phyloP scores from a whole-genome alignment of 2,113 vertebrate species.

The Ivindomyrus marchei region DNA sequence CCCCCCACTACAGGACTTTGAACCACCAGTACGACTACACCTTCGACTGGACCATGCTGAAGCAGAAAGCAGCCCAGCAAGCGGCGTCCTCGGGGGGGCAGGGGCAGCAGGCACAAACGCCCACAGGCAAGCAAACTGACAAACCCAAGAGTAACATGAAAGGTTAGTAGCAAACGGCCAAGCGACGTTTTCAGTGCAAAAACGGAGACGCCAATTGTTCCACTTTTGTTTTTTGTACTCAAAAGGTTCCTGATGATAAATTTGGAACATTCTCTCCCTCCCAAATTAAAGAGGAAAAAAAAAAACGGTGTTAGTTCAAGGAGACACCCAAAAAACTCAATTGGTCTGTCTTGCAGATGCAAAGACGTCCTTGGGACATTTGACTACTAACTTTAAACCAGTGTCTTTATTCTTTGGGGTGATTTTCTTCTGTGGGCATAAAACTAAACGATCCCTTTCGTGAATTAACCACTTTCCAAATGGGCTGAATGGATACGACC shows the following conservation, averaged over 20 bases:
- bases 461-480: conserved; percentile 76
- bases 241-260: conserved; percentile 54
- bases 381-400: conserved; percentile 99
- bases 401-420: conserved; percentile 83
- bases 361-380: conserved; percentile 99
- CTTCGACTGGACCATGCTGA: conserved; percentile 99
- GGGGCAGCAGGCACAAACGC: conserved; percentile 98
- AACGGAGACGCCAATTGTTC: conserved; percentile 64
- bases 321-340: conserved; percentile 71
- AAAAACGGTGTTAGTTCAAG: conserved; percentile 75
- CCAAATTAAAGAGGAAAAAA: conserved; percentile 25
- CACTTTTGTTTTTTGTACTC: conserved; percentile 22
- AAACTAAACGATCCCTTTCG: conserved; percentile 71
- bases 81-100: conserved; percentile 97
- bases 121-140: conserved; percentile 99
- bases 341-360: conserved; percentile 78
- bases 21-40: conserved; percentile 99
- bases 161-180: conserved; percentile 99
- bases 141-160: conserved; percentile 99
- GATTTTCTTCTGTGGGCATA: conserved; percentile 54
- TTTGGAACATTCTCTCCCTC: conserved; percentile 62
- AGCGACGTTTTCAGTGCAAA: conserved; percentile 80
- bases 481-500: conserved; percentile 26
- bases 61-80: conserved; percentile 99
- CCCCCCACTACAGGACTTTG: conserved; percentile 71